A percentile compares a stretch with the other conserved stretches of the same genome.
phyloP scores from a whole-genome alignment of 2,888 invertebrate species.

The Rhagium mordax region DNA sequence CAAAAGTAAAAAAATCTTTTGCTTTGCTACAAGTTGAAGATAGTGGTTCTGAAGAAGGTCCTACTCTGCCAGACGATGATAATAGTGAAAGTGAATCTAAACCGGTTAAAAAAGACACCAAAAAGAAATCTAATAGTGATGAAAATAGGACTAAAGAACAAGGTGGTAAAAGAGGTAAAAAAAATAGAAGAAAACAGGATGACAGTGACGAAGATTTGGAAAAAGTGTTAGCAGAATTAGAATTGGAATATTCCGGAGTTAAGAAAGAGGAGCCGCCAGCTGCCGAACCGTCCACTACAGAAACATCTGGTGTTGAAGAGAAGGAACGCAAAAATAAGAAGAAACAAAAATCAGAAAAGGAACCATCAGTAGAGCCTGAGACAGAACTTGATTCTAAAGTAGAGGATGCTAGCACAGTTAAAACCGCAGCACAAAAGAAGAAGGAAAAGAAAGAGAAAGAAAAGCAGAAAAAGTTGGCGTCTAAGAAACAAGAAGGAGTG shows the following conservation, averaged over 20 bases:
- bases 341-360: slow-evolving; percentile 52
- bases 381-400: slow-evolving; percentile 70
- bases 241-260: slow-evolving; percentile 81
- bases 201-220: slow-evolving; percentile 88
- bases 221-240: slow-evolving; percentile 86
- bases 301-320: slow-evolving; percentile 69
- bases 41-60: slow-evolving; percentile 69
- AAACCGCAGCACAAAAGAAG: slow-evolving; percentile 90
- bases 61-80: slow-evolving; percentile 59
- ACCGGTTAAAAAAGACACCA: slow-evolving; percentile 66
- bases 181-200: slow-evolving; percentile 81
- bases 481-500: slow-evolving; percentile 68
- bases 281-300: slow-evolving; percentile 60
- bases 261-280: slow-evolving; percentile 47
- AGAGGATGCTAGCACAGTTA: slow-evolving; percentile 76
- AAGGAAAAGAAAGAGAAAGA: slow-evolving; percentile 91
- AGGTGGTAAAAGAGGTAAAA: slow-evolving; percentile 80
- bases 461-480: slow-evolving; percentile 81
- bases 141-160: slow-evolving; percentile 66
- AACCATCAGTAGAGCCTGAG: slow-evolving; percentile 46
- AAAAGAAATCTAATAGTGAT: slow-evolving; percentile 68
- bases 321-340: slow-evolving; percentile 55
- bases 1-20: slow-evolving; percentile 71
- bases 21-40: slow-evolving; percentile 80
- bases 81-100: slow-evolving; percentile 68